Base-by-base conservation (phyloP, 2,888 invertebrate species). In the Pristionchus arcanus region DNA sequence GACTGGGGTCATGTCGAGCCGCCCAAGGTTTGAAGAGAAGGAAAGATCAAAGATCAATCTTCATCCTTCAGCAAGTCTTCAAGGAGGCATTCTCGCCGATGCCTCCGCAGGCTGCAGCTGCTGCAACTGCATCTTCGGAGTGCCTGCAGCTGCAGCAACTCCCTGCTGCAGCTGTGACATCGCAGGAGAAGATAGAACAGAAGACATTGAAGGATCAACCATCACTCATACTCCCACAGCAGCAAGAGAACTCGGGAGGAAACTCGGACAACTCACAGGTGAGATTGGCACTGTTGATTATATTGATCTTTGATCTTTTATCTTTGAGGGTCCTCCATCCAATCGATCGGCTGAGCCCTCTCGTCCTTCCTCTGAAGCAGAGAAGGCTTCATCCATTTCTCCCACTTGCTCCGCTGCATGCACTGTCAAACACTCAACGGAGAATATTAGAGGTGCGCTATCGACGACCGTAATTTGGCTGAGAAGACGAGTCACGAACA, bases 1-100 rank as follows among this genome's bases (percentile, higher is more conserved):
- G 81, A 81, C 28, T 81, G 81, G 81, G 81, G 81, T 16, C 81
- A 81, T 53, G 81, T 25, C 49, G 81, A 81, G 53, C 81, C 81
- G 13, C 81, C 49, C 53, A 81, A 81, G 81, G 81, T 81, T 25
- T 19, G 63, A 63, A 19, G 63, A 63, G 66, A 11, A 15, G 25
- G 7, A n/a, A 13, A 28, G n/a, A n/a, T n/a, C 28, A 66, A 28
- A 28, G 66, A n/a, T 66, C 28, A 25, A 59, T 59, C 59, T 21
- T 25, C 15, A 66, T 66, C 13, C 28, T 66, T 66, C 59, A 59
- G 59, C 19, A 19, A 59, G 9, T 59, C 13, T 59, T 59, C 59
- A 59, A 59, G 59, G 59, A 59, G 1, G 59, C 59, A 4, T 16
- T 59, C 3, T 9, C 42, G 9, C 42, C 42, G 42, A 25, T 25